phyloP scores from a whole-genome alignment of 2,888 invertebrate genomes.

The Lucinisca nassula region DNA sequence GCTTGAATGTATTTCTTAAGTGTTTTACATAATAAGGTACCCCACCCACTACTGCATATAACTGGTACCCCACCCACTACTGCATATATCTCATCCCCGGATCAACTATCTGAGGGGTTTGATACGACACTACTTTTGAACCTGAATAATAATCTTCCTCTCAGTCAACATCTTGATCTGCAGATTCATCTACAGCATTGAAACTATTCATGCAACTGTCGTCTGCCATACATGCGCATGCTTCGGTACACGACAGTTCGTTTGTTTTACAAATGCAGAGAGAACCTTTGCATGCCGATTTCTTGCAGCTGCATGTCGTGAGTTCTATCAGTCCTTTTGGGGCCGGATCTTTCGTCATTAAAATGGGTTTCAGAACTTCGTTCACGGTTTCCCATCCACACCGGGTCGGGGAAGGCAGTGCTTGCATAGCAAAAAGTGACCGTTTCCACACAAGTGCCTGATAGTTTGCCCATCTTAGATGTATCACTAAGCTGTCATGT shows the following conservation, averaged over 20 bases:
- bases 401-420: background rate
- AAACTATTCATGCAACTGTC: background rate
- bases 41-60: background rate
- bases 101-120: background rate
- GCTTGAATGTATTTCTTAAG: no score
- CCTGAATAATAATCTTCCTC: background rate
- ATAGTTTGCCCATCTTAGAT: no score
- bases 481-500: no score
- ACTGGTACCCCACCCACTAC: background rate
- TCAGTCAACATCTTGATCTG: background rate
- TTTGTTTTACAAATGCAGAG: background rate
- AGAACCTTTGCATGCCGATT: background rate
- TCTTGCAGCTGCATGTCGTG: background rate
- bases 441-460: no score
- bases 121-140: background rate
- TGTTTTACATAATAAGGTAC: background rate
- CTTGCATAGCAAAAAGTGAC: background rate
- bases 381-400: background rate
- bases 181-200: background rate
- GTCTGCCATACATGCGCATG: background rate
- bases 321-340: background rate
- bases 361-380: background rate
- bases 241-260: background rate
- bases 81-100: background rate
- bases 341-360: background rate